Percentiles rank a stretch among this genome's conserved stretches.
phyloP scores from a whole-genome alignment of 2,888 invertebrate genomes.

The Pachymerium ferrugineum region DNA sequence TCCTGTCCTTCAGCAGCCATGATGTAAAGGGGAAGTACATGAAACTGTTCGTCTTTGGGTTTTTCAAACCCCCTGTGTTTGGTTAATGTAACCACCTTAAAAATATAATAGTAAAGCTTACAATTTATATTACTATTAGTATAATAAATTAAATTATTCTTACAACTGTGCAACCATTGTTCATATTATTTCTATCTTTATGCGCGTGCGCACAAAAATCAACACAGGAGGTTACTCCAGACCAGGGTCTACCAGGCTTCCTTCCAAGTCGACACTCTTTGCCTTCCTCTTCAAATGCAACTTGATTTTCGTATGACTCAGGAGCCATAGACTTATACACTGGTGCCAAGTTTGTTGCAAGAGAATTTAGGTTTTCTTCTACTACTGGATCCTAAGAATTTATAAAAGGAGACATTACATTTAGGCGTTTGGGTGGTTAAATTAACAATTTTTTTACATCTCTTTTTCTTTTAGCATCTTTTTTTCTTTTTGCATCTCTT shows the following conservation, averaged over 20 bases:
- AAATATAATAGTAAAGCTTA: too few species aligned
- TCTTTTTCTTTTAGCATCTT: too few species aligned
- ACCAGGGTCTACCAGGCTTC: slow-evolving; percentile 82
- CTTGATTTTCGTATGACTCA: slow-evolving; percentile 74
- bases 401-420: slow-evolving; percentile 35
- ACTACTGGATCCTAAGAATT: slow-evolving; percentile 76
- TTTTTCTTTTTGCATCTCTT: too few species aligned
- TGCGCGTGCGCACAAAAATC: slow-evolving; percentile 97
- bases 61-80: slow-evolving; percentile 63
- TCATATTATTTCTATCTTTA: slow-evolving; percentile 93
- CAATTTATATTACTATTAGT: too few species aligned
- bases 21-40: slow-evolving; percentile 85
- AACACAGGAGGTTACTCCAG: slow-evolving; percentile 90
- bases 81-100: slow-evolving; percentile 80
- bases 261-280: slow-evolving; percentile 84
- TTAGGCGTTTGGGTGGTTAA: too few species aligned
- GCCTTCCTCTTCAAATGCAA: slow-evolving; percentile 75
- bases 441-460: too few species aligned
- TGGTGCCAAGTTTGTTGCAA: slow-evolving; percentile 79
- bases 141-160: slow-evolving; percentile 41
- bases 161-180: slow-evolving; percentile 90
- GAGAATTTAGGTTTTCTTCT: slow-evolving; percentile 78
- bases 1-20: slow-evolving; percentile 80
- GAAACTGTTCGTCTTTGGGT: slow-evolving; percentile 84
- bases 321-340: slow-evolving; percentile 83